A percentile compares a stretch with the other conserved stretches of the same genome.
phyloP scores from a whole-genome alignment of 2,888 invertebrate genomes.

The Leptura quadrifasciata region DNA sequence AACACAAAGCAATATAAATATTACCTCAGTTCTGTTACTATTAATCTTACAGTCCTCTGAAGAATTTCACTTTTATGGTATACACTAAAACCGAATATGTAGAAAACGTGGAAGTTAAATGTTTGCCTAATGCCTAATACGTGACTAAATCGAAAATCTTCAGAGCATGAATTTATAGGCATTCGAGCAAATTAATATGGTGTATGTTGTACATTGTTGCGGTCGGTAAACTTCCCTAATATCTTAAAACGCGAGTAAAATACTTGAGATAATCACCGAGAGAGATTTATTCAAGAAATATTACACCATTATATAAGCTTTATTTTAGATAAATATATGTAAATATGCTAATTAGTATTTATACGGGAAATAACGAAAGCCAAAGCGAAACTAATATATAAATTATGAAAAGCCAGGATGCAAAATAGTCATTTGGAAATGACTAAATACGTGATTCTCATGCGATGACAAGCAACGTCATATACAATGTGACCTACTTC shows the following conservation, averaged over 20 bases:
- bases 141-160: constrained; percentile 33
- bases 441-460: no score
- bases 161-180: constrained; percentile 22
- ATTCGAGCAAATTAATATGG: constrained; percentile 26
- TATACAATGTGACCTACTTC: no score
- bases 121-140: constrained; percentile 13
- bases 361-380: not conserved
- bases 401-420: no score
- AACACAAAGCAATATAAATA: constrained; percentile 37
- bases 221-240: constrained; percentile 12
- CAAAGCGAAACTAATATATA: not conserved
- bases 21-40: constrained; percentile 23
- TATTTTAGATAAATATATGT: no score
- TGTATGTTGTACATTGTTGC: not conserved
- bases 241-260: constrained; percentile 14
- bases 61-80: constrained; percentile 37
- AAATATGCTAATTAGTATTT: not conserved
- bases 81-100: constrained; percentile 30
- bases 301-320: not conserved
- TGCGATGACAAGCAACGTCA: no score
- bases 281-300: not conserved
- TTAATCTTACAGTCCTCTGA: constrained; percentile 28
- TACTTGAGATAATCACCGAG: not conserved
- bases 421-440: no score
- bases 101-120: constrained; percentile 29